phyloP scores from a whole-genome alignment of 2,888 invertebrate genomes.

The Dynastes maya region DNA sequence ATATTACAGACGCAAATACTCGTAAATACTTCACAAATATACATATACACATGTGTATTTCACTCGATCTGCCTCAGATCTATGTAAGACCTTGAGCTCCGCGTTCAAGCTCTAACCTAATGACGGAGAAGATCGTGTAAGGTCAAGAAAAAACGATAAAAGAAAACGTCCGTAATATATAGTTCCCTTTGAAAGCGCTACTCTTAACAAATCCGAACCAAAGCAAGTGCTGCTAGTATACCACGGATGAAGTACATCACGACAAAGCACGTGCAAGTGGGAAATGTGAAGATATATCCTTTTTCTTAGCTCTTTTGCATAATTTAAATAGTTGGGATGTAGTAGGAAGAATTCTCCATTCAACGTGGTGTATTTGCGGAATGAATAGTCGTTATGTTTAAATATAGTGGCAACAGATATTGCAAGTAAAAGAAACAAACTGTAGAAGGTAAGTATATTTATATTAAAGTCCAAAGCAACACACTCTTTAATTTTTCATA shows the following conservation, averaged over 20 bases:
- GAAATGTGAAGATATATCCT: background rate
- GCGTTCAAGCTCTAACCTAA: background rate
- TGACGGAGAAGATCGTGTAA: conserved; percentile 3
- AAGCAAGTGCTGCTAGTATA: background rate
- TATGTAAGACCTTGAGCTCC: background rate
- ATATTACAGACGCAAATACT: background rate
- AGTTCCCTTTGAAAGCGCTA: background rate
- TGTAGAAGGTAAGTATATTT: too few relatives aligned
- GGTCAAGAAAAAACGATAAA: conserved; percentile 11
- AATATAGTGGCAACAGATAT: too few relatives aligned
- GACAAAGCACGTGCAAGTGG: conserved; percentile 16
- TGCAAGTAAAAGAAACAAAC: too few relatives aligned
- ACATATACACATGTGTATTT: conserved; percentile 1
- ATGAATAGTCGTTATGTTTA: too few relatives aligned
- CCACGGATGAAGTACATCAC: background rate
- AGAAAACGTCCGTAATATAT: conserved; percentile 6
- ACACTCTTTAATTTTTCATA: too few relatives aligned
- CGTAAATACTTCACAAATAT: background rate
- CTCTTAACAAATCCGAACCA: conserved; percentile 3
- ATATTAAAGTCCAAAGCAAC: too few relatives aligned
- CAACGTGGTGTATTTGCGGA: too few relatives aligned
- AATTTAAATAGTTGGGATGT: conserved; percentile 9
- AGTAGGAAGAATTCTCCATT: background rate
- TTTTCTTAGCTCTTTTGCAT: background rate
- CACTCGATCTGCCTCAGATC: background rate